Conservation (phyloP, 2,113 vertebrate species). For the Salvelinus namaycush region DNA sequence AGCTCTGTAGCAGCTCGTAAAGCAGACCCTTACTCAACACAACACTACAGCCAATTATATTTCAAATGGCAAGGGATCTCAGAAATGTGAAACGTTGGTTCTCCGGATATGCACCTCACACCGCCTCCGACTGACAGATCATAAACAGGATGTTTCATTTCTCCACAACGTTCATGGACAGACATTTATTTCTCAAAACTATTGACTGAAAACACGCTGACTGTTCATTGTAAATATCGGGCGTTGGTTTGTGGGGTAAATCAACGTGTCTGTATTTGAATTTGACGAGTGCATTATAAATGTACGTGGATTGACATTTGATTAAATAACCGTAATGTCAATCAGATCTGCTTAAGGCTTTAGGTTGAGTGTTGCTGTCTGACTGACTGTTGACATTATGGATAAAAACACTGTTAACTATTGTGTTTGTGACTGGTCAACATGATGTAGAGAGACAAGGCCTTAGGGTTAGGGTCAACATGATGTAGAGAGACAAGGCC, state of each 20-base stretch:
- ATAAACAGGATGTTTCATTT: slow-evolving; percentile 67
- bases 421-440: slow-evolving; percentile 23
- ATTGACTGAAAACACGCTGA: slow-evolving; percentile 44
- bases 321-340: slow-evolving; percentile 74
- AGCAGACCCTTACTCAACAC: slow-evolving; percentile 54
- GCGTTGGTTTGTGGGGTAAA: no score
- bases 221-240: slow-evolving; percentile 9
- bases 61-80: slow-evolving; percentile 72
- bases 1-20: slow-evolving; percentile 29
- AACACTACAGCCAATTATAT: slow-evolving; percentile 74
- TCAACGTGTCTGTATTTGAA: slow-evolving; percentile 2
- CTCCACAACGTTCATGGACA: slow-evolving; percentile 7
- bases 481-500: no score
- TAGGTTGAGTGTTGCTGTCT: not conserved
- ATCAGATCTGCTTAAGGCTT: slow-evolving; percentile 55
- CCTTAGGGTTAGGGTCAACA: no score
- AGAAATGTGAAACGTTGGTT: slow-evolving; percentile 64
- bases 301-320: slow-evolving; percentile 64
- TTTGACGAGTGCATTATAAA: slow-evolving; percentile 28
- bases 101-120: slow-evolving; percentile 37
- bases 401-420: slow-evolving; percentile 43
- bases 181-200: slow-evolving; percentile 57
- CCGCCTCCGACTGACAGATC: slow-evolving; percentile 67
- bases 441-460: no score
- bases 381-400: not conserved